These are phyloP conservation scores for Sebastes itinus DNA, from an alignment of 2,797 vertebrate genomes.

Conservation along the genomic window DNA sequence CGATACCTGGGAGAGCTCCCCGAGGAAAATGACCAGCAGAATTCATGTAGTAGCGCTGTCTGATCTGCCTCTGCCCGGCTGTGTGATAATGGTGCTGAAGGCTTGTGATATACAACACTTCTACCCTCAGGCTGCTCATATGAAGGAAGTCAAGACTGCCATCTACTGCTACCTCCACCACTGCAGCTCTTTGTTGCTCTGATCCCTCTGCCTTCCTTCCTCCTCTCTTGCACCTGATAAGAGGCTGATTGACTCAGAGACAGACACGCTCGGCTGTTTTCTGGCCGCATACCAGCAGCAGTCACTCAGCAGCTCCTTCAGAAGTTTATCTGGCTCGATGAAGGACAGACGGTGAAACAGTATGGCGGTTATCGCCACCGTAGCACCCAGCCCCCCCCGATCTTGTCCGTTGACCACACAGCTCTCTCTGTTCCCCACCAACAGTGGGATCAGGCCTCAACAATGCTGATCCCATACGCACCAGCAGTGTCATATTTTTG, in stretches of 20 bases:
- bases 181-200: constrained; percentile 65
- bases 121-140: constrained; percentile 50
- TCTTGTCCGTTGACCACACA: constrained; percentile 72
- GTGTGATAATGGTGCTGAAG: constrained; percentile 68
- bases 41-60: constrained; percentile 53
- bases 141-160: constrained; percentile 92
- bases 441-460: constrained; percentile 60
- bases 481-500: constrained; percentile 69
- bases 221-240: constrained; percentile 76
- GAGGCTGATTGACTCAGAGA: constrained; percentile 81
- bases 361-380: constrained; percentile 73
- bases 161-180: constrained; percentile 89
- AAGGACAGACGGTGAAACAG: constrained; percentile 79
- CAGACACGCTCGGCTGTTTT: constrained; percentile 79
- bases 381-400: constrained; percentile 47
- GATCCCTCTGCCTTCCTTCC: constrained; percentile 32
- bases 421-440: constrained; percentile 73
- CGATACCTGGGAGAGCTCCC: constrained; percentile 64
- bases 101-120: constrained; percentile 69
- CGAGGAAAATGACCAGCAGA: constrained; percentile 57
- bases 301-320: constrained; percentile 86
- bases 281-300: constrained; percentile 79
- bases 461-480: constrained; percentile 64
- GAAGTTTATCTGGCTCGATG: constrained; percentile 80
- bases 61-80: constrained; percentile 52